Conservation (phyloP, 2,888 invertebrate genomes). For the Diarsia dahlii region DNA sequence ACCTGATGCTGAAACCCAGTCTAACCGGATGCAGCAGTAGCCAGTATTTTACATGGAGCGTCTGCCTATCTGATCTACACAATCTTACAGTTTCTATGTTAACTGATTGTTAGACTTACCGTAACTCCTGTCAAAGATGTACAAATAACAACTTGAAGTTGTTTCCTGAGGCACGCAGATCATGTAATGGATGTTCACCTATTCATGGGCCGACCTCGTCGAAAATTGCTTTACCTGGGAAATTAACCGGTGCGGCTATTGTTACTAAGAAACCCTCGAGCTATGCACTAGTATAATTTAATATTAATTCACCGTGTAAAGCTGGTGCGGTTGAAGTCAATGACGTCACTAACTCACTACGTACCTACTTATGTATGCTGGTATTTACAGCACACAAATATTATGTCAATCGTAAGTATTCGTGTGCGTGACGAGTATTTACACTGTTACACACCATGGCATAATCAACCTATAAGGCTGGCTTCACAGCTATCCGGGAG, state of each 20-base stretch:
- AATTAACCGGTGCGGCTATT: neutral
- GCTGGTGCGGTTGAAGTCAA: conserved; percentile 16
- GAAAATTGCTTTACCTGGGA: neutral
- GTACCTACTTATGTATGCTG: neutral
- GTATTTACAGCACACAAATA: conserved; percentile 25
- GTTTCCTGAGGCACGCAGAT: neutral
- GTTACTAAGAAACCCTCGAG: neutral
- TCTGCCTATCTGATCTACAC: neutral
- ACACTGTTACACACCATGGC: neutral
- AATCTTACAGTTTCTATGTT: neutral
- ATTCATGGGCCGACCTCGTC: neutral
- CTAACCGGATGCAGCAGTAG: neutral
- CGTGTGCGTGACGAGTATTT: neutral
- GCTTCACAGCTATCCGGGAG: too few relatives aligned
- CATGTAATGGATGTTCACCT: neutral
- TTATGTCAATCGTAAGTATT: conserved; percentile 14
- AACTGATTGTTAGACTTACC: neutral
- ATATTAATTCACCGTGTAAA: conserved; percentile 31
- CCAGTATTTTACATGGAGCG: neutral
- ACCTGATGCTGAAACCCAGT: neutral
- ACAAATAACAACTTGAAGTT: neutral
- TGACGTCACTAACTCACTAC: conserved; percentile 46
- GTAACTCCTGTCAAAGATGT: neutral
- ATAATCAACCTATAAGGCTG: neutral
- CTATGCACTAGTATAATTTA: conserved; percentile 5